These are phyloP conservation scores for Himalopsyche kuldschensis DNA, from an alignment of 2,888 invertebrate species.

Conservation along the genomic window DNA sequence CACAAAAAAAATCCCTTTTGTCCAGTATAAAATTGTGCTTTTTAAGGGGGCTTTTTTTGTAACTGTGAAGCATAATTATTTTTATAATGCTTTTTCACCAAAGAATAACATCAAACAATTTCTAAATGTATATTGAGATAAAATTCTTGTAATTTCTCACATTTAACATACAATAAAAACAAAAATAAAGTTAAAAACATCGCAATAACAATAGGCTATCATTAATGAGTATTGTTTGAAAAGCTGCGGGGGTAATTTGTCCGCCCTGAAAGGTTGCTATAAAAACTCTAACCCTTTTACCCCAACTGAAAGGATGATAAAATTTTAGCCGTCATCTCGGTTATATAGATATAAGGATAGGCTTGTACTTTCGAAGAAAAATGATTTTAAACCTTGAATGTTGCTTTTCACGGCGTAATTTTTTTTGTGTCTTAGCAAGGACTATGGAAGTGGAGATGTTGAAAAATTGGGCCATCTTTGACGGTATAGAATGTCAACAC, in stretches of 20 bases:
- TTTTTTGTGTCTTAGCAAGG: neutral
- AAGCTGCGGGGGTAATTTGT: neutral
- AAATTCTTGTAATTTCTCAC: neutral
- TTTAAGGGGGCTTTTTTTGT: too few species aligned
- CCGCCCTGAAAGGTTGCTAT: neutral
- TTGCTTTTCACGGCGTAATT: neutral
- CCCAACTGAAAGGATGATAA: neutral
- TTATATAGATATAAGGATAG: neutral
- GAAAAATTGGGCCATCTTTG: neutral
- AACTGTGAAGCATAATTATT: too few species aligned
- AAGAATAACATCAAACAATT: too few species aligned
- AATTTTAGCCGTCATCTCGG: neutral
- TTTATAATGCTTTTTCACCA: too few species aligned
- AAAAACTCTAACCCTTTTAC: neutral
- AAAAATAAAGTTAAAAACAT: neutral
- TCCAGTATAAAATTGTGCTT: too few species aligned
- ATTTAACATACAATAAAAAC: neutral
- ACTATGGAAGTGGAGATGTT: neutral
- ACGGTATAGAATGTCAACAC: too few species aligned
- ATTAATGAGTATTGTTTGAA: neutral
- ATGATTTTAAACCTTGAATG: neutral
- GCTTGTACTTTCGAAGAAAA: neutral
- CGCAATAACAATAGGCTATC: neutral
- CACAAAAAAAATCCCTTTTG: too few species aligned
- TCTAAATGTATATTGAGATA: too few species aligned